Percentiles rank a stretch among this genome's conserved stretches.
Conservation (phyloP, 2,888 invertebrate genomes). For the Crematogaster levior region DNA sequence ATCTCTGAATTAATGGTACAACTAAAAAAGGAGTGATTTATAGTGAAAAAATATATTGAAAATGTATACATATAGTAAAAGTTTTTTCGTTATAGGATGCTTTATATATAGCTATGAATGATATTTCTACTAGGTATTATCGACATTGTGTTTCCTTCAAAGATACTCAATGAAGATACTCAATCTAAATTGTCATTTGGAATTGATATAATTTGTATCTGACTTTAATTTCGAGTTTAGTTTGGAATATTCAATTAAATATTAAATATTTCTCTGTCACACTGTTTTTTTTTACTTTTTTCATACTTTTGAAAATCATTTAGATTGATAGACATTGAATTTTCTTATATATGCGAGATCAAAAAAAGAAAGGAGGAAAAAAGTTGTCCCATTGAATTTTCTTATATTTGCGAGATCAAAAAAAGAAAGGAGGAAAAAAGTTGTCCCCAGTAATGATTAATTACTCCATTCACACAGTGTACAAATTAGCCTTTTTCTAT, state of each 20-base stretch:
- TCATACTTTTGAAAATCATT: not conserved
- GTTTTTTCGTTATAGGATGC: too few relatives aligned
- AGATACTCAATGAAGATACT: not conserved
- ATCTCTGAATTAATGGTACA: not conserved
- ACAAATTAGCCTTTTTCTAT: slow-evolving; percentile 46
- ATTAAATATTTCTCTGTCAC: not conserved
- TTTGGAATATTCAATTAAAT: not conserved
- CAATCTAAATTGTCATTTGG: not conserved
- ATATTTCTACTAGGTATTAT: not conserved
- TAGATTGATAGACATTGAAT: not conserved
- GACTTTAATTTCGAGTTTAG: too few relatives aligned
- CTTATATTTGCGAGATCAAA: not conserved
- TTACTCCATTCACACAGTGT: slow-evolving; percentile 23
- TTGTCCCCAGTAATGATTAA: slow-evolving; percentile 12
- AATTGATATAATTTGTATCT: not conserved
- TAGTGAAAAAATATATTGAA: not conserved
- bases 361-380: not conserved
- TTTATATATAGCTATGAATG: too few relatives aligned
- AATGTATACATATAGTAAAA: not conserved
- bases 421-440: not conserved
- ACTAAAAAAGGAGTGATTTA: not conserved
- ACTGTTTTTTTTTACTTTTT: not conserved
- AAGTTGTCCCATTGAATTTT: not conserved
- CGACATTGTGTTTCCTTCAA: not conserved
- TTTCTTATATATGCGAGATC: not conserved